Evolutionary conservation across 64 coral and sea anemone species (phyloP), one percentile per base, ranked within the genome.

Genomic region (Pocillopora verrucosa): DNA sequence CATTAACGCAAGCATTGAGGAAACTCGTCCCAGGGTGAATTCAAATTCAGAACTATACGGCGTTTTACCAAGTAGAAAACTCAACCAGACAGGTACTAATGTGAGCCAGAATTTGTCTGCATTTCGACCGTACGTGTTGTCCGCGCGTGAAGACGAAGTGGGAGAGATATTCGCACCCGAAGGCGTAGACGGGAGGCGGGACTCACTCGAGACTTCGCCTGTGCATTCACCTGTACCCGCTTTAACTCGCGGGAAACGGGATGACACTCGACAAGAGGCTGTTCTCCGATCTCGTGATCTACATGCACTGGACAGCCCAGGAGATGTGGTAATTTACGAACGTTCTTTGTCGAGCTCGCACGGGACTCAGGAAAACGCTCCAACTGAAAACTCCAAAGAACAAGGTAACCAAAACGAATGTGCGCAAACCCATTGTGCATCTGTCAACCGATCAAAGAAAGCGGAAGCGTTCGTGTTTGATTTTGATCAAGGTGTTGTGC

Each of bases 151-250:
- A 20, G 64, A 24, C 24, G 82, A 84, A 57, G 12, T 37, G 14
- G 26, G 11, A 22, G 73, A 45, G 16, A 24, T 24, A 1, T 69
- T 34, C 79, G 45, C 36, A 80, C 9, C 76, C 30, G 57, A 72
- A 65, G 17, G 35, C 45, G 60, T 68, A 10, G 76, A 89, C 36
- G 88, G 76, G 57, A 11, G 58, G 16, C 63, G 19, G 82, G 82
- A 84, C 65, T 84, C 82, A 11, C 64, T 84, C 10, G 82, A 84
- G 64, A 84, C 19, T 41, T 84, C 82, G 22, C 82, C 82, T 9
- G 63, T 19, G 34, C 82, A 24, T 84, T 84, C 82, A 34, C 82
- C 82, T 10, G 9, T 62, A 34, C 82, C 82, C 19, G 9, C 63
- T 72, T 56, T 69, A n/a, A 25, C 36, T 62, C 82, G 16, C 11